phyloP scores from a whole-genome alignment of 2,888 invertebrate species.

The Drosophila mercatorum region DNA sequence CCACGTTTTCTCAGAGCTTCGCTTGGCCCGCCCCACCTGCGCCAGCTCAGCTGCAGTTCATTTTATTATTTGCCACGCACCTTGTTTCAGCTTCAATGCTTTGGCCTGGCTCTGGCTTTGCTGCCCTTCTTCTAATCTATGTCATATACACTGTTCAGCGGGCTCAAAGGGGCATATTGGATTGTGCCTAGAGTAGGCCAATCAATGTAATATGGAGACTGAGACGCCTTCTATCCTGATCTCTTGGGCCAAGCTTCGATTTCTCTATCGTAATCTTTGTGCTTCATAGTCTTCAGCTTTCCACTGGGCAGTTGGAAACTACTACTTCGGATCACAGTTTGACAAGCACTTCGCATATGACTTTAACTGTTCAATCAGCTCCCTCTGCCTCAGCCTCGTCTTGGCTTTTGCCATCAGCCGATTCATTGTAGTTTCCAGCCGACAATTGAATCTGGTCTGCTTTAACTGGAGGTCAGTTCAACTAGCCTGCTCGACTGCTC shows the following conservation, averaged over 20 bases:
- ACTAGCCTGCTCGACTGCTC: slow-evolving; percentile 9
- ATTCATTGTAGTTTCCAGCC: neutral
- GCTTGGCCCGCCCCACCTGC: neutral
- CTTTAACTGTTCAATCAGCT: neutral
- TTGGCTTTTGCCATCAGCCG: neutral
- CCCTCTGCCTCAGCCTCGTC: neutral
- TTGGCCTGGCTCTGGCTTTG: neutral
- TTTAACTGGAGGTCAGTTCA: slow-evolving; percentile 35
- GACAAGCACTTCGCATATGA: neutral
- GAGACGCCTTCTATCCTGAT: neutral
- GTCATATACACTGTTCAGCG: neutral
- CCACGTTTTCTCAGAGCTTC: slow-evolving; percentile 1
- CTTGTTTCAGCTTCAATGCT: neutral
- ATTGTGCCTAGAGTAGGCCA: too few relatives aligned
- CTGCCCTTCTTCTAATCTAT: neutral
- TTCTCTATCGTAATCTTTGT: too few relatives aligned
- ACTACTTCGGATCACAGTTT: neutral
- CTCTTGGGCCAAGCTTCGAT: too few relatives aligned
- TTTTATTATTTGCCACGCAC: slow-evolving; percentile 57
- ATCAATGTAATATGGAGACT: too few relatives aligned
- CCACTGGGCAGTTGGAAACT: too few relatives aligned
- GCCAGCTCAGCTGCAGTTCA: slow-evolving; percentile 61
- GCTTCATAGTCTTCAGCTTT: too few relatives aligned
- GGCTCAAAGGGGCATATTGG: neutral
- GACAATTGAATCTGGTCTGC: slow-evolving; percentile 2